A percentile compares a stretch with the other conserved stretches of the same genome.
phyloP scores from a whole-genome alignment of 1,140 invertebrate species.

The Lordiphosa collinella region DNA sequence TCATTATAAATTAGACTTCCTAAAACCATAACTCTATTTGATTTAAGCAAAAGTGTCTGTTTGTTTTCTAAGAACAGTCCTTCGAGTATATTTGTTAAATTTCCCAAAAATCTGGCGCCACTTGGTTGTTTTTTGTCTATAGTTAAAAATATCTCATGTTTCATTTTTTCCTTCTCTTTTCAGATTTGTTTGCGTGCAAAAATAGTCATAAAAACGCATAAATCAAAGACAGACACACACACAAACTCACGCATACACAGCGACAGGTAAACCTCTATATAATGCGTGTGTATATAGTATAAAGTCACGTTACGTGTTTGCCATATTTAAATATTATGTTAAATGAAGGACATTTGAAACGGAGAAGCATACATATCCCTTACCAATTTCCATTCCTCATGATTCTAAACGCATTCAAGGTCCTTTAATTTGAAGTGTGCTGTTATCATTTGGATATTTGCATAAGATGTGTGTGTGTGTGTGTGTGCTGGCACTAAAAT shows the following conservation, averaged over 20 bases:
- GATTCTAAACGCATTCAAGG: slow-evolving; percentile 40
- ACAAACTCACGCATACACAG: neutral
- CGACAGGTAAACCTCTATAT: neutral
- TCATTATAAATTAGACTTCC: no score
- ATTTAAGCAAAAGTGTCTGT: no score
- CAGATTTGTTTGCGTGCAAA: slow-evolving; percentile 48
- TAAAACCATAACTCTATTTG: no score
- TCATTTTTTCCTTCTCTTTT: slow-evolving; percentile 6
- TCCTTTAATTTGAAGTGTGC: slow-evolving; percentile 60
- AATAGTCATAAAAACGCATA: slow-evolving; percentile 50
- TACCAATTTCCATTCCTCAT: slow-evolving; percentile 8
- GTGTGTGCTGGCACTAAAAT: slow-evolving; percentile 54
- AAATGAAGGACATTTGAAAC: slow-evolving; percentile 44
- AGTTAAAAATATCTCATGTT: slow-evolving; percentile 48
- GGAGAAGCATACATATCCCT: slow-evolving; percentile 23
- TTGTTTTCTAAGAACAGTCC: no score
- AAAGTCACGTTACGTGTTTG: slow-evolving; percentile 41
- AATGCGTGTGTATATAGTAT: slow-evolving; percentile 6
- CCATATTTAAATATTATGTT: slow-evolving; percentile 66
- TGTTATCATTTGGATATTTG: slow-evolving; percentile 66
- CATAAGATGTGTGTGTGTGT: slow-evolving; percentile 36
- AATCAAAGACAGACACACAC: slow-evolving; percentile 47
- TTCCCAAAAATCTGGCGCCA: slow-evolving; percentile 49
- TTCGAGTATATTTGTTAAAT: no score
- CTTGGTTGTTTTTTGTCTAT: slow-evolving; percentile 48